Evolutionary conservation across 2,888 invertebrate genomes (phyloP).

Genomic region (Brachypalpus laphriformis): DNA sequence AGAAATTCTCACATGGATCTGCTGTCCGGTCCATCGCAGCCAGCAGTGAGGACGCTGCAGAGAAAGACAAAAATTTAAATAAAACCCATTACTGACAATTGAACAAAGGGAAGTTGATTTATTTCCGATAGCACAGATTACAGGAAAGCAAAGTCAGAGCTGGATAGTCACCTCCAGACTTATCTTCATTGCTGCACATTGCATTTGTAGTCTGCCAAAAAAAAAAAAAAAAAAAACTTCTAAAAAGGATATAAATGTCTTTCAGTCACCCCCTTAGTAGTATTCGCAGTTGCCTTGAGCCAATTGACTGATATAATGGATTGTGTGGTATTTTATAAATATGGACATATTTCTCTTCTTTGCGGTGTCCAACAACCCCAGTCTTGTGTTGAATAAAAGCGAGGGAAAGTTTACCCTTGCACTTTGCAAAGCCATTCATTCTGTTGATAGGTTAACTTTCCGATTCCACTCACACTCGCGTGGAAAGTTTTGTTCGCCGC

Average conservation of each 20-base stretch:
- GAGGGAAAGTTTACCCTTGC: constrained; percentile 60
- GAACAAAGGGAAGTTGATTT: constrained; percentile 59
- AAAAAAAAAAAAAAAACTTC: constrained; percentile 7
- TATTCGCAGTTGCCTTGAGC: constrained; percentile 49
- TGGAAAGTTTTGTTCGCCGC: constrained; percentile 15
- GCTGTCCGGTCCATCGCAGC: constrained; percentile 90
- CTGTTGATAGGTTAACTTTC: constrained; percentile 60
- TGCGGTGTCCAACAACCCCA: constrained; percentile 1
- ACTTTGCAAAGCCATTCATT: constrained; percentile 60
- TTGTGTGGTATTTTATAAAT: constrained; percentile 55
- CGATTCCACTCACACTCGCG: constrained; percentile 45
- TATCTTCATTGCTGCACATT: constrained; percentile 48
- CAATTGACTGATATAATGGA: constrained; percentile 66
- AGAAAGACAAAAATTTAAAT: constrained; percentile 56
- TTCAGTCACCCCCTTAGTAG: constrained; percentile 10
- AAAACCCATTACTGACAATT: constrained; percentile 63
- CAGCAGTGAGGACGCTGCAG: constrained; percentile 89
- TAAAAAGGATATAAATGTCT: constrained; percentile 64
- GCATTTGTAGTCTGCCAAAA: constrained; percentile 24
- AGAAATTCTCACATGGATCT: constrained; percentile 93
- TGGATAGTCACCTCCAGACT: constrained; percentile 30
- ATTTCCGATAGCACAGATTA: constrained; percentile 59
- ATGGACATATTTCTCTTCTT: constrained; percentile 54
- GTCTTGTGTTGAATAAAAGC: constrained; percentile 35
- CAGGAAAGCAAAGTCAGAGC: constrained; percentile 43